Evolutionary conservation across 2,888 invertebrate genomes (phyloP).

Genomic region (Pandemis heparana): DNA sequence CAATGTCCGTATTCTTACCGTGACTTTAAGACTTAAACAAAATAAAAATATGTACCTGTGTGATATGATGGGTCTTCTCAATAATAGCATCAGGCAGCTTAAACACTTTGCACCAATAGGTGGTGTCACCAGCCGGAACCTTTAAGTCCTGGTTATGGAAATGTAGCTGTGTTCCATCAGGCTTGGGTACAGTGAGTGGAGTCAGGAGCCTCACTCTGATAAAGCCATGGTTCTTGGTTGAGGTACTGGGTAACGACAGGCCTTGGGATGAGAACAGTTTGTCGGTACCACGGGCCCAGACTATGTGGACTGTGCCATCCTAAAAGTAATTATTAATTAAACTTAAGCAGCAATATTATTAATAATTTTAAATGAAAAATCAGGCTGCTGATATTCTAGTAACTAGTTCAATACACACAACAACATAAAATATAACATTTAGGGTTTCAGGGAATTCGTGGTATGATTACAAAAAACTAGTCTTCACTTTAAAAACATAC

Average conservation of each 20-base stretch:
- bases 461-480: too few relatives aligned
- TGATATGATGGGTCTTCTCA: slow-evolving; percentile 90
- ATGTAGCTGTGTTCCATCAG: slow-evolving; percentile 84
- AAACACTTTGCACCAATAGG: slow-evolving; percentile 98
- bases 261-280: slow-evolving; percentile 89
- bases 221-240: slow-evolving; percentile 88
- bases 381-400: too few relatives aligned
- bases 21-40: not conserved
- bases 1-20: too few relatives aligned
- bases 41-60: slow-evolving; percentile 74
- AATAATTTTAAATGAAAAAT: too few relatives aligned
- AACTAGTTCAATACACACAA: too few relatives aligned
- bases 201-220: slow-evolving; percentile 89
- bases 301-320: slow-evolving; percentile 95
- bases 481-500: too few relatives aligned
- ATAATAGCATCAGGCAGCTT: slow-evolving; percentile 89
- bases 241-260: slow-evolving; percentile 85
- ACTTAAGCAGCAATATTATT: too few relatives aligned
- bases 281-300: slow-evolving; percentile 93
- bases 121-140: slow-evolving; percentile 95
- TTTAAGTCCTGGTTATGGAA: slow-evolving; percentile 87
- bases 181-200: slow-evolving; percentile 69
- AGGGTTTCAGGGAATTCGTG: too few relatives aligned
- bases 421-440: too few relatives aligned
- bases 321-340: slow-evolving; percentile 60